Evolutionary conservation across 2,888 invertebrate species (phyloP).

Genomic region (Diachrysia chrysitis): DNA sequence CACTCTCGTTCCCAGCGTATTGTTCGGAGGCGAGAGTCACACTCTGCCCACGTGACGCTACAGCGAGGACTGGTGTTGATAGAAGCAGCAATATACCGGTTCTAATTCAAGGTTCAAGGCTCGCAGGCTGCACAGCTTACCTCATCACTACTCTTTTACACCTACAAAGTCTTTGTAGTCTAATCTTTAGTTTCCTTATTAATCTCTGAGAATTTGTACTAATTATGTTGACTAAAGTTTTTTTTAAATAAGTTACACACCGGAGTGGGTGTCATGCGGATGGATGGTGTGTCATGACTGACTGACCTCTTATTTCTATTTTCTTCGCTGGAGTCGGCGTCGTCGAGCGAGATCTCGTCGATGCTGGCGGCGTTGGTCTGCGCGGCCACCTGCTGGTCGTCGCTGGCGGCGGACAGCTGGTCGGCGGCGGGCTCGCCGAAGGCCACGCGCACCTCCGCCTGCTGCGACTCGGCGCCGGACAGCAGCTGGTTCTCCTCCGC

Average conservation of each 20-base stretch:
- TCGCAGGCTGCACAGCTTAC: too few relatives aligned
- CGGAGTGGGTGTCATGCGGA: too few relatives aligned
- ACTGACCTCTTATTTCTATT: constrained; percentile 93
- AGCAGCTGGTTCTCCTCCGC: constrained; percentile 86
- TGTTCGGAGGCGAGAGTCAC: constrained; percentile 19
- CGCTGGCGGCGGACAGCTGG: constrained; percentile 65
- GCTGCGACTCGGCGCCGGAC: constrained; percentile 90
- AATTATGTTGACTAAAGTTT: too few relatives aligned
- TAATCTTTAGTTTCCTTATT: too few relatives aligned
- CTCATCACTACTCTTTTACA: too few relatives aligned
- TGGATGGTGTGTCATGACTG: not conserved
- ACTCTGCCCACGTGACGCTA: constrained; percentile 22
- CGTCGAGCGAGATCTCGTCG: constrained; percentile 92
- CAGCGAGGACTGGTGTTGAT: too few relatives aligned
- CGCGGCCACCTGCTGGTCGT: constrained; percentile 88
- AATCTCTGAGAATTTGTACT: too few relatives aligned
- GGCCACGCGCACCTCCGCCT: constrained; percentile 90
- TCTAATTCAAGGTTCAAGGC: not conserved
- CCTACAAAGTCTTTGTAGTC: too few relatives aligned
- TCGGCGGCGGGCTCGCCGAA: constrained; percentile 80
- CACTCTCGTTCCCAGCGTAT: constrained; percentile 40
- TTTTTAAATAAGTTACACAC: too few relatives aligned
- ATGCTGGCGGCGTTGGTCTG: constrained; percentile 91
- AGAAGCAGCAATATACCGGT: too few relatives aligned
- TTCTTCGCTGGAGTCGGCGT: constrained; percentile 92